Percentiles rank a stretch among this genome's conserved stretches.
Conservation (phyloP, 2,888 invertebrate species). For the Leucozona laternaria region DNA sequence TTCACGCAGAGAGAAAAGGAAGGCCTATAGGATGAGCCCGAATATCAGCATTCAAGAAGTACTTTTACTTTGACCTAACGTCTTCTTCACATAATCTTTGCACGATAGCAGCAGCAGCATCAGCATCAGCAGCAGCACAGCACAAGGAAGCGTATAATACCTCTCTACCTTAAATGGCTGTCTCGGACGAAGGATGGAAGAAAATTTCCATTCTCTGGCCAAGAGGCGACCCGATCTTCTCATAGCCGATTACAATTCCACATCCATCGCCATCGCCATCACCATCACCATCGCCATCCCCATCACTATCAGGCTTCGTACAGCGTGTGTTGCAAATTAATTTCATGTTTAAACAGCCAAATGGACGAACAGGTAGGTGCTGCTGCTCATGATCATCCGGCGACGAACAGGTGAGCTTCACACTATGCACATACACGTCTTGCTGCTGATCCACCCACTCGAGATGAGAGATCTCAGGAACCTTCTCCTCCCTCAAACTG, state of each 20-base stretch:
- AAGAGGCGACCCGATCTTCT: conserved; percentile 46
- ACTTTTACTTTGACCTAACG: conserved; percentile 75
- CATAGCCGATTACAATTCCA: conserved; percentile 64
- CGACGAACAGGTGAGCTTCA: conserved; percentile 69
- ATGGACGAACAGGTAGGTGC: conserved; percentile 58
- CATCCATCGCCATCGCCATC: conserved; percentile 58
- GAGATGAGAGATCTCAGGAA: conserved; percentile 55
- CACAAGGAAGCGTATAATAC: conserved; percentile 58
- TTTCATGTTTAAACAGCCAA: conserved; percentile 73
- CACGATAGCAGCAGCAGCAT: conserved; percentile 42
- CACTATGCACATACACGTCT: conserved; percentile 60
- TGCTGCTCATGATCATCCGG: conserved; percentile 53
- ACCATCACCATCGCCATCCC: conserved; percentile 42
- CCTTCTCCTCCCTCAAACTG: conserved; percentile 47
- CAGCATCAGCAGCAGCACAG: neutral
- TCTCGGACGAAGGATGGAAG: conserved; percentile 28
- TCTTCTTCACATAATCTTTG: conserved; percentile 72
- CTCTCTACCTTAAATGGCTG: conserved; percentile 16
- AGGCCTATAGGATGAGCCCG: conserved; percentile 20
- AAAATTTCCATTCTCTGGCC: conserved; percentile 58
- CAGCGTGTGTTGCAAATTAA: conserved; percentile 75
- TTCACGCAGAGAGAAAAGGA: conserved; percentile 43
- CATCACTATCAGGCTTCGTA: conserved; percentile 53
- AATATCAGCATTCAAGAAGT: conserved; percentile 63
- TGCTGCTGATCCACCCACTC: conserved; percentile 64